phyloP scores from a whole-genome alignment of 2,797 vertebrate genomes.

The Phrynocephalus vlangalii region DNA sequence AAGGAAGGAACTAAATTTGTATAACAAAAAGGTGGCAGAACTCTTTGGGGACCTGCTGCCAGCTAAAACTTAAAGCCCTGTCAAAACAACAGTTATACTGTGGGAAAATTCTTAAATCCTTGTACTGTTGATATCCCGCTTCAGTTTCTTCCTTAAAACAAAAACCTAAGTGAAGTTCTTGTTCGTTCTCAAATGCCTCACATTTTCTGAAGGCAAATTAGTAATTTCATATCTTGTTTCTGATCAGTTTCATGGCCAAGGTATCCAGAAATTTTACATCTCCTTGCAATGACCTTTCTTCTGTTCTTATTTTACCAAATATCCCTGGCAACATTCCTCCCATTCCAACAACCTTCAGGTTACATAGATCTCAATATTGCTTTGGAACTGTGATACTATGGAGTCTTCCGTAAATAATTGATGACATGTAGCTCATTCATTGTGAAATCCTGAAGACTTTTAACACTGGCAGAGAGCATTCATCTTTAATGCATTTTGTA shows the following conservation, averaged over 20 bases:
- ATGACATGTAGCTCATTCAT: slow-evolving; percentile 64
- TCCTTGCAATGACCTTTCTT: slow-evolving; percentile 71
- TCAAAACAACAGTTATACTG: slow-evolving; percentile 75
- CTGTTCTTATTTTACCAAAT: slow-evolving; percentile 72
- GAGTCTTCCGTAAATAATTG: slow-evolving; percentile 74
- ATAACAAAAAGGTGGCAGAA: slow-evolving; percentile 68
- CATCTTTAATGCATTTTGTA: slow-evolving; percentile 70
- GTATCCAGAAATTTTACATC: slow-evolving; percentile 70
- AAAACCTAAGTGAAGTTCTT: slow-evolving; percentile 66
- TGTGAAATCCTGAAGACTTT: slow-evolving; percentile 65
- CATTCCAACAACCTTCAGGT: slow-evolving; percentile 72
- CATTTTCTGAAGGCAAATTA: slow-evolving; percentile 71
- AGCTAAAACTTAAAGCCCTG: slow-evolving; percentile 71
- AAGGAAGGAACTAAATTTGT: slow-evolving; percentile 72
- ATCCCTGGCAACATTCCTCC: slow-evolving; percentile 70
- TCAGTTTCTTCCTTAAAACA: slow-evolving; percentile 67
- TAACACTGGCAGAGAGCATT: slow-evolving; percentile 56
- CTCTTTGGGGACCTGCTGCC: slow-evolving; percentile 73
- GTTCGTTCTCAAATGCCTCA: slow-evolving; percentile 66
- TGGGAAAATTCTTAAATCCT: slow-evolving; percentile 71
- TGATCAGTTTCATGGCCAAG: slow-evolving; percentile 71
- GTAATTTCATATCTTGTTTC: slow-evolving; percentile 74
- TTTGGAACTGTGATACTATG: slow-evolving; percentile 64
- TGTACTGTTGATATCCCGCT: slow-evolving; percentile 59
- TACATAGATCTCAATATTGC: slow-evolving; percentile 71